These are phyloP conservation scores for Oryzias dopingdopingensis DNA, from an alignment of 2,797 vertebrate genomes.

Conservation along the genomic window DNA sequence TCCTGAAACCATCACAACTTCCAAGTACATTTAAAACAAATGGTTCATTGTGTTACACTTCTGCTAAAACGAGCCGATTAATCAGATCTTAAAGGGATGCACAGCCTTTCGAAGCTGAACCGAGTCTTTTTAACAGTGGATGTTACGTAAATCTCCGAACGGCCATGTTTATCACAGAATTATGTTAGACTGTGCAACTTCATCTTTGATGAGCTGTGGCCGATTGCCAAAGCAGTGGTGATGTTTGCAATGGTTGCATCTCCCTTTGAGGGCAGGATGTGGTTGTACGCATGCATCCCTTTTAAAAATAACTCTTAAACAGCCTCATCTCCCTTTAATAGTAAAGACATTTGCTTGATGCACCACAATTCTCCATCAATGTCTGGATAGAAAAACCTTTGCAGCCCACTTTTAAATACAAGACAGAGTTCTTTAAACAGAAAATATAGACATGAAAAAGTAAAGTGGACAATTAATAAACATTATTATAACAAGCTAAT, in stretches of 20 bases:
- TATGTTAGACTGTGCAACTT: background rate
- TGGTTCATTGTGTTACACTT: background rate
- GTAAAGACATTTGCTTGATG: conserved; percentile 52
- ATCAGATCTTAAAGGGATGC: background rate
- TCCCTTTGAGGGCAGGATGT: conserved; percentile 71
- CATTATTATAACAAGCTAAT: too few relatives aligned
- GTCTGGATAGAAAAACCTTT: conserved; percentile 12
- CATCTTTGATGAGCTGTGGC: conserved; percentile 20
- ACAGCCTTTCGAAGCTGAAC: background rate
- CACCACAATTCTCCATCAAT: background rate
- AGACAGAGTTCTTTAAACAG: too few relatives aligned
- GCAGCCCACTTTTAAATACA: background rate
- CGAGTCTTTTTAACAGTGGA: background rate
- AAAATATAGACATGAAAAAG: too few relatives aligned
- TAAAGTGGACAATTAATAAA: too few relatives aligned
- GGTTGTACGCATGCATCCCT: conserved; percentile 64
- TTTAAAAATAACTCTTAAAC: conserved; percentile 75
- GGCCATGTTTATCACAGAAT: background rate
- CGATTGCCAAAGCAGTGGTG: conserved; percentile 29
- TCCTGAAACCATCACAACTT: conserved; percentile 15
- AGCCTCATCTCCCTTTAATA: conserved; percentile 74
- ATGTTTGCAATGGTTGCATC: conserved; percentile 42
- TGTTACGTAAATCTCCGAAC: conserved; percentile 1
- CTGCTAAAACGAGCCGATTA: background rate
- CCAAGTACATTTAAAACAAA: conserved; percentile 7